Evolutionary conservation across 2,888 invertebrate species (phyloP).

Genomic region (Plusia festucae): DNA sequence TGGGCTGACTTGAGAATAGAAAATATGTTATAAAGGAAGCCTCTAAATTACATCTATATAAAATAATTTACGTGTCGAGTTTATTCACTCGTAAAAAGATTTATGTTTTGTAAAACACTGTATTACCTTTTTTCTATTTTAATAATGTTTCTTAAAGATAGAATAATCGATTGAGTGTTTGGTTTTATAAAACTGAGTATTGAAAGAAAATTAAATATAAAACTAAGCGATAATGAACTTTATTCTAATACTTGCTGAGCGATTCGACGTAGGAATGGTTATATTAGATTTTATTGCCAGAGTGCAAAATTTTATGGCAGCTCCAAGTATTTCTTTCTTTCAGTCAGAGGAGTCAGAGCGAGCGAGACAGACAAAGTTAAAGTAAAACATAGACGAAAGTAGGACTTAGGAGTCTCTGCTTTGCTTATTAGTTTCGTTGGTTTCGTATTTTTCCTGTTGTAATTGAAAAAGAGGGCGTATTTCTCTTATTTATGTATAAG

Average conservation of each 20-base stretch:
- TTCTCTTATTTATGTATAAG: conserved; percentile 32
- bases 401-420: conserved; percentile 36
- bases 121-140: too few relatives aligned
- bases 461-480: conserved; percentile 59
- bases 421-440: conserved; percentile 36
- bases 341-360: background rate
- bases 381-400: conserved; percentile 17
- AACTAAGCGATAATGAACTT: background rate
- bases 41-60: too few relatives aligned
- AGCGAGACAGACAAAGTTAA: conserved; percentile 1
- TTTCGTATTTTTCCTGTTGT: conserved; percentile 57
- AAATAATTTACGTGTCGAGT: too few relatives aligned
- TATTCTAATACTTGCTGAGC: background rate
- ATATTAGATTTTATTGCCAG: background rate
- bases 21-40: too few relatives aligned
- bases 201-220: too few relatives aligned
- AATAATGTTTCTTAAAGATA: too few relatives aligned
- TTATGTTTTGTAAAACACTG: too few relatives aligned
- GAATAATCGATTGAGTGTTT: too few relatives aligned
- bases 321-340: conserved; percentile 4
- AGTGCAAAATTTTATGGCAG: background rate
- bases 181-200: too few relatives aligned
- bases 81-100: too few relatives aligned
- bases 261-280: background rate
- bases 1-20: too few relatives aligned